These are phyloP conservation scores for Prenolepis imparis DNA, from an alignment of 2,888 invertebrate species.

Conservation along the genomic window DNA sequence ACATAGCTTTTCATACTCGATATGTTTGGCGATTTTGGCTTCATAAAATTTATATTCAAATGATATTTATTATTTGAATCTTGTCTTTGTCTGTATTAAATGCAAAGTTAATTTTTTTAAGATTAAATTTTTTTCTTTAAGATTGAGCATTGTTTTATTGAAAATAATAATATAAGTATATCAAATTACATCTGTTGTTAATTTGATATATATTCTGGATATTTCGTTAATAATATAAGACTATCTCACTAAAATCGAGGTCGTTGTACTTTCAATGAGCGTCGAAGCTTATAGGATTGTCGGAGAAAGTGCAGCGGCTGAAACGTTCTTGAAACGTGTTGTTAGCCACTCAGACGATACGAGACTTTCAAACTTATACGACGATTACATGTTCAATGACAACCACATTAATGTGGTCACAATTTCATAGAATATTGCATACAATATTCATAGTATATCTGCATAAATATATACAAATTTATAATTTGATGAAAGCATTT, in stretches of 20 bases:
- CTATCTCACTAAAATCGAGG: slow-evolving; percentile 37
- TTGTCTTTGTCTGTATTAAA: not conserved
- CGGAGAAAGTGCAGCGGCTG: slow-evolving; percentile 78
- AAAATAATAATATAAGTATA: not conserved
- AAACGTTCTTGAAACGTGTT: slow-evolving; percentile 39
- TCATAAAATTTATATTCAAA: not conserved
- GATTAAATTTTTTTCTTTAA: not conserved
- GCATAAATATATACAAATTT: not conserved
- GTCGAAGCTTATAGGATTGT: slow-evolving; percentile 78
- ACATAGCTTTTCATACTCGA: not conserved
- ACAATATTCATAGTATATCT: not conserved
- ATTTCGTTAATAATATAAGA: slow-evolving; percentile 5
- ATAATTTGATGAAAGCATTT: not conserved
- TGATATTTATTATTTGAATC: not conserved
- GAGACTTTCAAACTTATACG: slow-evolving; percentile 28
- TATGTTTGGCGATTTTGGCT: not conserved
- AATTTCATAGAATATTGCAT: not conserved
- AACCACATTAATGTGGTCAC: not conserved
- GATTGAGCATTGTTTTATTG: not conserved
- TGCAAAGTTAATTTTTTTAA: not conserved
- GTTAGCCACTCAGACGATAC: slow-evolving; percentile 33
- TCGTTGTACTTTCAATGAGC: slow-evolving; percentile 76
- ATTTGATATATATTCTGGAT: not conserved
- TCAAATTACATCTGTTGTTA: not conserved
- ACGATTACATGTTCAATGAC: not conserved